Evolutionary conservation across 2,113 vertebrate genomes (phyloP), one percentile per base, ranked within the genome.

Genomic region (Tetrax tetrax): DNA sequence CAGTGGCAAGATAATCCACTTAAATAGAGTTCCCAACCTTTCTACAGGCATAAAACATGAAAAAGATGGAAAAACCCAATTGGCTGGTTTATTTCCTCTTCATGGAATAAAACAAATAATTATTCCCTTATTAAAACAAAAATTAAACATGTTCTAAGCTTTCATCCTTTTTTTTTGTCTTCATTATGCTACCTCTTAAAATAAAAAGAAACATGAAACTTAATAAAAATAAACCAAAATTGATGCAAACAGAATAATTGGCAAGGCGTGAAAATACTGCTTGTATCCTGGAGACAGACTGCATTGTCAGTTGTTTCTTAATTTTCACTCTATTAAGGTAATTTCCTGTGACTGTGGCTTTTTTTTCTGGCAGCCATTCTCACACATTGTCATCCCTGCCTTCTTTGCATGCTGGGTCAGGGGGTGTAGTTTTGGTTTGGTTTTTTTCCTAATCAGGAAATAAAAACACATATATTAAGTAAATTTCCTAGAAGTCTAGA

Each of bases 271-370:
- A 97, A 98, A 97, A 94, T 86, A 95, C 84, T 25, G 17, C 81
- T 75, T 1, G 94, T 98, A 96, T 98, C 98, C 97, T 97, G 96
- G 98, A 98, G 96, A 98, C 96, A 94, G 95, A 48, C 89, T 90
- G 53, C 41, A 21, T 97, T 96, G 94, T 90, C 14, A 1, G 95
- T 97, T 2, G 21, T 97, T 98, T 97, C 97, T 98, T 98, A 98
- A 98, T 98, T 98, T 98, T 98, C 98, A 98, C 97, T 97, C 97
- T 97, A 98, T 98, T 98, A 98, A 97, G 96, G 96, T 97, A 98
- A 98, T 98, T 98, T 98, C 98, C 98, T 98, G 90, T 97, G 96
- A 94, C 96, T 90, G 68, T 93, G 84, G 77, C 74, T 88, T 97
- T 95, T 97, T 97, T 95, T 95, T 19, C 72, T 43, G 11, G 94